Conservation (phyloP, 2,113 vertebrate genomes). For the Gulo gulo region DNA sequence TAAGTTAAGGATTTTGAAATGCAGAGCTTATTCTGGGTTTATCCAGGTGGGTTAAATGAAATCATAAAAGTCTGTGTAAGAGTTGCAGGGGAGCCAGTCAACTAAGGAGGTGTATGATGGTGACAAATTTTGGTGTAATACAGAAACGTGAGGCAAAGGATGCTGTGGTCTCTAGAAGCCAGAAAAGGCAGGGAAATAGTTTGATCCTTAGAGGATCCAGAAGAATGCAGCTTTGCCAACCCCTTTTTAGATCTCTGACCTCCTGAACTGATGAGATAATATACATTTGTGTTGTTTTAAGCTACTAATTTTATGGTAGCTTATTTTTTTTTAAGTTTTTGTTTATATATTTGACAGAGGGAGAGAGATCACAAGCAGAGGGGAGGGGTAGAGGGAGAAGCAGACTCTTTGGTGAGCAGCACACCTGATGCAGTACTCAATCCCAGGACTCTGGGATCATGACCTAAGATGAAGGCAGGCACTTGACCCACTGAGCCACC, state of each 20-base stretch:
- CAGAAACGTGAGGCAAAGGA: not conserved
- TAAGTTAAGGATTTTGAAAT: not conserved
- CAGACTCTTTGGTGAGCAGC: no score
- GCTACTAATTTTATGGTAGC: not conserved
- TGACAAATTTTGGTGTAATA: not conserved
- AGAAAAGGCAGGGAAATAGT: not conserved
- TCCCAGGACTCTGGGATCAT: no score
- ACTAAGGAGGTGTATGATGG: not conserved
- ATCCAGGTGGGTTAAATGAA: not conserved
- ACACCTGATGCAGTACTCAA: no score
- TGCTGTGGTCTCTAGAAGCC: not conserved
- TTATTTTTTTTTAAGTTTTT: no score
- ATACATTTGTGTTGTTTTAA: not conserved
- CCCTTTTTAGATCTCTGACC: no score
- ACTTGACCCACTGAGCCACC: not conserved
- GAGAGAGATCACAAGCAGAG: no score
- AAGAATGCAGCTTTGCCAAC: not conserved
- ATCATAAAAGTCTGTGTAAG: not conserved
- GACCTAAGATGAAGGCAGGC: not conserved
- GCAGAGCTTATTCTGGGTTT: not conserved
- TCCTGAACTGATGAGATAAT: not conserved
- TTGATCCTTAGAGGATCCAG: not conserved
- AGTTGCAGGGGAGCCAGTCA: not conserved
- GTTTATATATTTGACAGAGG: no score
- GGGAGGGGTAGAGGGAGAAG: no score